Evolutionary conservation across 2,888 invertebrate genomes (phyloP), one percentile per base, ranked within the genome.

Genomic region (Cosmopolites sordidus): DNA sequence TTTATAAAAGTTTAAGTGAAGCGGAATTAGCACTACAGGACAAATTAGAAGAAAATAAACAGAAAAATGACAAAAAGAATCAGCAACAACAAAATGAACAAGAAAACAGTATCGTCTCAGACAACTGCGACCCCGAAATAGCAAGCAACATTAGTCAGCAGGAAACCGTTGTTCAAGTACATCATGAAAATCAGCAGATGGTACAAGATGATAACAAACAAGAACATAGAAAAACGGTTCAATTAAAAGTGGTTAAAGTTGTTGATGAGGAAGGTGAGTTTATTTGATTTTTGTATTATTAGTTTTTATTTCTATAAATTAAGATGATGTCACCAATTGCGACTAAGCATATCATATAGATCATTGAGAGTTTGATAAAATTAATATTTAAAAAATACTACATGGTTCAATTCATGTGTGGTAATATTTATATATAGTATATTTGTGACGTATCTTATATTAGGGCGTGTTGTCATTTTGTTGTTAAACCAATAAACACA

Each of bases 171-270:
- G 54, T 49, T 1, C 40, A 58, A 2, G 45, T 59, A 15, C 51
- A 50, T 17, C 11, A 18, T 27, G 46, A 49, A 39, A 11, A 47
- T 33, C 33, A 12, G 33, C 11, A 11, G 33, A 27, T 9, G 27
- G 11, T 3, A 17, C 22, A 50, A 29, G 52, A 47, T 29, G 16
- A 22, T 1, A 14, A 45, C 2, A 18, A 37, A n/a, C 45, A 56
- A 9, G 60, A 45, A 39, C 18, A 53, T 22, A 56, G 62, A 38
- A 56, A 62, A 50, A 60, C 62, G 1, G 62, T 65, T 0, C 63
- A 66, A 45, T 29, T 65, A 15, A 64, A 62, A 38, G 29, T 66
- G 6, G 58, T 66, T 1, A 58, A 64, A 41, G 51, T 58, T 16
- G 38, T 48, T 12, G 17, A 40, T 3, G 54, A 54, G 12, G 54